Conservation (phyloP, 2,888 invertebrate species). For the Lithophane semibrunnea region DNA sequence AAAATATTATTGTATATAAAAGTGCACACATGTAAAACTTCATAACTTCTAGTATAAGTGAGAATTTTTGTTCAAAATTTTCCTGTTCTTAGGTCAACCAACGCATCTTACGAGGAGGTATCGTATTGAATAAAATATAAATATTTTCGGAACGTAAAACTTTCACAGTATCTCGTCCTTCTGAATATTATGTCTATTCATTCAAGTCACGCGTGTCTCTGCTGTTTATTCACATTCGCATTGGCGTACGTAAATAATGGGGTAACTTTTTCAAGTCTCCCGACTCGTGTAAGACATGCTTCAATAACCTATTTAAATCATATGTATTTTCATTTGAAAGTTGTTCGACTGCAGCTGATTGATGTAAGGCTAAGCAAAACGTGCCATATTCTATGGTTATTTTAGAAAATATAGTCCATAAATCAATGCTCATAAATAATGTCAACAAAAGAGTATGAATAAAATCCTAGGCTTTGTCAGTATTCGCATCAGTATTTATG, state of each 20-base stretch:
- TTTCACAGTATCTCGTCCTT: constrained; percentile 74
- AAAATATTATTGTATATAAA: constrained; percentile 18
- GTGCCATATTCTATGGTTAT: not conserved
- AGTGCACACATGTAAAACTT: constrained; percentile 6
- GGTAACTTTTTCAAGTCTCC: constrained; percentile 78
- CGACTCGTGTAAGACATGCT: constrained; percentile 64
- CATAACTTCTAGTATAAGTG: constrained; percentile 10
- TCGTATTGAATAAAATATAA: constrained; percentile 79
- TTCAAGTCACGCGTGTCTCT: constrained; percentile 84
- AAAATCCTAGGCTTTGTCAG: constrained; percentile 56
- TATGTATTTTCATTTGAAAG: constrained; percentile 29
- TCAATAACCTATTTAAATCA: constrained; percentile 54
- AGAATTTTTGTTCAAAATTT: constrained; percentile 17
- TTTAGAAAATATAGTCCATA: constrained; percentile 19
- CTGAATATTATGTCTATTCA: constrained; percentile 79
- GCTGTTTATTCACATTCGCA: constrained; percentile 86
- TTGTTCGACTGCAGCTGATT: constrained; percentile 10
- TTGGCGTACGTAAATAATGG: constrained; percentile 84
- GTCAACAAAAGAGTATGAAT: constrained; percentile 52
- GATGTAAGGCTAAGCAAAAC: constrained; percentile 3
- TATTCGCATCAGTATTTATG: constrained; percentile 61
- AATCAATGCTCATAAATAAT: constrained; percentile 52
- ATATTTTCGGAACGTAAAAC: constrained; percentile 79
- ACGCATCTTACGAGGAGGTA: constrained; percentile 53
- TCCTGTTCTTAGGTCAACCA: constrained; percentile 53